Evolutionary conservation across 1,140 invertebrate species (phyloP).

Genomic region (Agrilus planipennis): DNA sequence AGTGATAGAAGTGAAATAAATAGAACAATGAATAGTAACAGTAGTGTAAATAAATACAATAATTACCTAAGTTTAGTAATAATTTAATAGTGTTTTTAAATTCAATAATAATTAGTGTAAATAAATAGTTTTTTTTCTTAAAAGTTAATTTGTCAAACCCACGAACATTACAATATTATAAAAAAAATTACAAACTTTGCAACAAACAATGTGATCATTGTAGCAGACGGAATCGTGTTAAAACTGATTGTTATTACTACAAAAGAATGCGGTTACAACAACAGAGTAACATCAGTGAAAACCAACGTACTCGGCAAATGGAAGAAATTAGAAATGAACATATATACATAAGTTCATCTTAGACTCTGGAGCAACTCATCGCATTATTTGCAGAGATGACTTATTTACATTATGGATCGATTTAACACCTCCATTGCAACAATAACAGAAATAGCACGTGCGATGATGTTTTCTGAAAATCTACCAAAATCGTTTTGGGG

Average conservation of each 20-base stretch:
- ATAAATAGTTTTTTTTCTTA: too few species aligned
- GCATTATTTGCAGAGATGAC: constrained; percentile 5
- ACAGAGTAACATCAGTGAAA: not conserved
- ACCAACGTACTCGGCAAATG: not conserved
- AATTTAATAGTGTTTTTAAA: too few species aligned
- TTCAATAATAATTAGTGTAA: too few species aligned
- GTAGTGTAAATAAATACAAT: too few species aligned
- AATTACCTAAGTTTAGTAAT: too few species aligned
- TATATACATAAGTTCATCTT: constrained; percentile 4
- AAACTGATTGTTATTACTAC: constrained; percentile 8
- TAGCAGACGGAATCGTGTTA: constrained; percentile 7
- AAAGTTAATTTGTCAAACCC: too few species aligned
- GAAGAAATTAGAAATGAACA: not conserved
- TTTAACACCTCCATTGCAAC: constrained; percentile 15
- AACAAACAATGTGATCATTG: constrained; percentile 10
- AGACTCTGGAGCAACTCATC: constrained; percentile 13
- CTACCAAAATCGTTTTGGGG: constrained; percentile 30
- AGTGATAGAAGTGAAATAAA: too few species aligned
- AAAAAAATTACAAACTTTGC: not conserved
- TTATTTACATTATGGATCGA: constrained; percentile 1
- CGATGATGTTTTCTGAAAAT: constrained; percentile 29
- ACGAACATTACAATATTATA: too few species aligned
- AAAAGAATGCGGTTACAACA: constrained; percentile 8
- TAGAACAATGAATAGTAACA: too few species aligned
- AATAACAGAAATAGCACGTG: constrained; percentile 34